Conservation (phyloP, 1,140 invertebrate genomes). For the Notospermus geniculatus region DNA sequence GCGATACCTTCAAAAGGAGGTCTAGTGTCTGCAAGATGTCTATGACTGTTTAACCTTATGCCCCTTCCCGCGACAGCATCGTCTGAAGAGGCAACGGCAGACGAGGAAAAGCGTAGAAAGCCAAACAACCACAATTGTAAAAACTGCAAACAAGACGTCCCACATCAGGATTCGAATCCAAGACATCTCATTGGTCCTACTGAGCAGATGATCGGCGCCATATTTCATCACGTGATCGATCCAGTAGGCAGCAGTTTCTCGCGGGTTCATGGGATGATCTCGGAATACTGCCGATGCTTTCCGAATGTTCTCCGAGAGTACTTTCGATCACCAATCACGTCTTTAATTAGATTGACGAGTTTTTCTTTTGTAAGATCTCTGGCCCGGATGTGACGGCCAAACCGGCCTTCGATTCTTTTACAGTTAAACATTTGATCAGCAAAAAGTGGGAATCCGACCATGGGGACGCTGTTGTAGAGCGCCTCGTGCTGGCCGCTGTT, state of each 20-base stretch:
- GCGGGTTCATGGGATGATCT: conserved; percentile 23
- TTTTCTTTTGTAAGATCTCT: conserved; percentile 12
- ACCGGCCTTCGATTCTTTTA: conserved; percentile 20
- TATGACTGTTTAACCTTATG: no score
- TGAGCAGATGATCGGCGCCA: conserved; percentile 32
- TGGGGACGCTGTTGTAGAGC: conserved; percentile 31
- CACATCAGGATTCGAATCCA: conserved; percentile 33
- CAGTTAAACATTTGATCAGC: conserved; percentile 26
- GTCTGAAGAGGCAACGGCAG: no score
- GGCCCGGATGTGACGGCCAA: conserved; percentile 24
- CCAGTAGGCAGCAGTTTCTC: conserved; percentile 29
- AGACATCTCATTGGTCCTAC: conserved; percentile 26
- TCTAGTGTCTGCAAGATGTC: no score
- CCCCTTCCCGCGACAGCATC: no score
- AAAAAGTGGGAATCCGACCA: conserved; percentile 25
- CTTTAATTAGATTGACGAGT: conserved; percentile 18
- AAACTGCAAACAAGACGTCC: conserved; percentile 20
- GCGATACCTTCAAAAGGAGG: no score
- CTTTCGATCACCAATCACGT: conserved; percentile 23
- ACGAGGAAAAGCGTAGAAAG: no score
- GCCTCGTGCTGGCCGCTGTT: conserved; percentile 34
- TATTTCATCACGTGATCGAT: conserved; percentile 37
- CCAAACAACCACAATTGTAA: no score
- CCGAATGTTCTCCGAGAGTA: conserved; percentile 28
- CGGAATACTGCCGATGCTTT: conserved; percentile 32